A percentile compares a stretch with the other conserved stretches of the same genome.
phyloP scores from a whole-genome alignment of 2,113 vertebrate species.

The Larimichthys crocea region DNA sequence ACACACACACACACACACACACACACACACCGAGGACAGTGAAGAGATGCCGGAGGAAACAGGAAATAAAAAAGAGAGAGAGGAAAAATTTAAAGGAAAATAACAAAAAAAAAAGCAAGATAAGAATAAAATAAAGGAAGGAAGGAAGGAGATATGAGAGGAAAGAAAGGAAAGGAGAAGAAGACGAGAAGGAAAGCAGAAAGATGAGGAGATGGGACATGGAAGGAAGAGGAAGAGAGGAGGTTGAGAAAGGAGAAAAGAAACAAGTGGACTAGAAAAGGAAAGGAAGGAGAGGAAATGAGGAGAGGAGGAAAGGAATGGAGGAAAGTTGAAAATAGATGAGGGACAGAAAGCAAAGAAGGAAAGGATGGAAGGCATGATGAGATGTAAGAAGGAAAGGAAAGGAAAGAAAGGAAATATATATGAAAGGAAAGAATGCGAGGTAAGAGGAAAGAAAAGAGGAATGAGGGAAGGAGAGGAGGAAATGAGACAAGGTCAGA shows the following conservation, averaged over 20 bases:
- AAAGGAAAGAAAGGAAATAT: background rate
- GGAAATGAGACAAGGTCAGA: background rate
- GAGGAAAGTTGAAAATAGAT: background rate
- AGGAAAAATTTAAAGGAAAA: slow-evolving; percentile 1
- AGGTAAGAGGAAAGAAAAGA: background rate
- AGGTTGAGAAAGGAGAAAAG: too few species aligned
- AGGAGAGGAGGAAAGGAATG: background rate
- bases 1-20: slow-evolving; percentile 29
- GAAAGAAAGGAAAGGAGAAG: too few species aligned
- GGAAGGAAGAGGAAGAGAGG: background rate
- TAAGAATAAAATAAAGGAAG: background rate
- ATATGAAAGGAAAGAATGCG: slow-evolving; percentile 1
- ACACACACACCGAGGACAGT: slow-evolving; percentile 20
- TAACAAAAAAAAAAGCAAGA: background rate
- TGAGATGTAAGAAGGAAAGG: background rate
- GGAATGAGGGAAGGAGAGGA: background rate
- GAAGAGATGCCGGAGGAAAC: slow-evolving; percentile 61
- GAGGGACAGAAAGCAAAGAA: background rate
- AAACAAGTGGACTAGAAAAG: background rate
- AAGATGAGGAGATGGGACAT: too few species aligned
- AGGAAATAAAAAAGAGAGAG: slow-evolving; percentile 54
- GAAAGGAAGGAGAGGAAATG: background rate
- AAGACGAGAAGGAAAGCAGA: too few species aligned
- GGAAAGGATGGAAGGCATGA: background rate
- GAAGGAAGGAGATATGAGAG: too few species aligned